A percentile compares a stretch with the other conserved stretches of the same genome.
Evolutionary conservation across 2,797 vertebrate species (phyloP).

Genomic region (Enteromius unitaeniatus): DNA sequence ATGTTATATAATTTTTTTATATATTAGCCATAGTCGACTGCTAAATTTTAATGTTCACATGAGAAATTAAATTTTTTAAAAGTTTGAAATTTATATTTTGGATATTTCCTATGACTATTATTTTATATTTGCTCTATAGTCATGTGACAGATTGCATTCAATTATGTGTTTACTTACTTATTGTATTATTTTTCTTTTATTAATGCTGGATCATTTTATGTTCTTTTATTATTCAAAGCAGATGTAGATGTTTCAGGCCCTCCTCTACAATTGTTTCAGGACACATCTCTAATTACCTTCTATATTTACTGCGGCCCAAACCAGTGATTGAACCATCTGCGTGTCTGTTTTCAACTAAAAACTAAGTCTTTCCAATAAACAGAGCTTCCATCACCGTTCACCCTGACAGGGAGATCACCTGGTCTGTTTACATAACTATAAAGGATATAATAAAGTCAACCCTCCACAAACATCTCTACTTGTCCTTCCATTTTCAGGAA

Average conservation of each 20-base stretch:
- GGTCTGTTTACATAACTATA: constrained; percentile 71
- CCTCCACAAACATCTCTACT: constrained; percentile 68
- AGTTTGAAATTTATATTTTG: not conserved
- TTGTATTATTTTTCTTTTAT: not conserved
- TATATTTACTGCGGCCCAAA: not conserved
- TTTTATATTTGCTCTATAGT: not conserved
- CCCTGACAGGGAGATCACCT: constrained; percentile 72
- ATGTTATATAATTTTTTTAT: not conserved
- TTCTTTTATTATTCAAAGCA: not conserved
- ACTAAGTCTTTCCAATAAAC: constrained; percentile 30
- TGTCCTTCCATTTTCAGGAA: constrained; percentile 59
- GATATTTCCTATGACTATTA: not conserved
- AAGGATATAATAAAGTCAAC: constrained; percentile 71
- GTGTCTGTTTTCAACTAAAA: constrained; percentile 13
- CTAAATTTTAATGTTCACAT: not conserved
- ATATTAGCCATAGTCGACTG: not conserved
- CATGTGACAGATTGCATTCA: not conserved
- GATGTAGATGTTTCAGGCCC: not conserved
- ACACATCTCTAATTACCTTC: not conserved
- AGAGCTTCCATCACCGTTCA: constrained; percentile 67
- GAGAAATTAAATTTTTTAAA: not conserved
- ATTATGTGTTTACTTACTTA: not conserved
- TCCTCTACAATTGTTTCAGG: not conserved
- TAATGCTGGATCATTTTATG: not conserved
- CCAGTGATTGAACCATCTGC: not conserved